phyloP scores from a whole-genome alignment of 2,797 vertebrate species.

The Babyrousa celebensis region DNA sequence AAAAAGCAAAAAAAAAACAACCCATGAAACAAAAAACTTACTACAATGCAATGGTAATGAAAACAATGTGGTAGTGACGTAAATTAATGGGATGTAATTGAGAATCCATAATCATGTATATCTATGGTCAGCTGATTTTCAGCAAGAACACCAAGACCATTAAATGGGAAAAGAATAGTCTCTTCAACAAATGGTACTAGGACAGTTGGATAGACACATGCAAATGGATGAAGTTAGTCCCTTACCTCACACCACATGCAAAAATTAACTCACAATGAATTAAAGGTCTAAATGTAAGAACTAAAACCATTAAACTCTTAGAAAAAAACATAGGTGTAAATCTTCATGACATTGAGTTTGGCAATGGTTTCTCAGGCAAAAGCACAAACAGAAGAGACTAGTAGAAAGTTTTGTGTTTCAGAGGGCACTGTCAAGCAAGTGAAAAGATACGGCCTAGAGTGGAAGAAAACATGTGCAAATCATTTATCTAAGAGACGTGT shows the following conservation, averaged over 20 bases:
- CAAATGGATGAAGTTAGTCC: background rate
- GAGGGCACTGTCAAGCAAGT: background rate
- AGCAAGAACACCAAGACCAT: too few relatives aligned
- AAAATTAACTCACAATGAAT: slow-evolving; percentile 17
- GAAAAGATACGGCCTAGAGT: background rate
- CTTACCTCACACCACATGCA: background rate
- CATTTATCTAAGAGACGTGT: background rate
- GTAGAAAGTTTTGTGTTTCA: background rate
- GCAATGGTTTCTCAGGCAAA: background rate
- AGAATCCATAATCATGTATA: slow-evolving; percentile 15
- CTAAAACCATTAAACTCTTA: slow-evolving; percentile 27
- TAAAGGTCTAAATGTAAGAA: slow-evolving; percentile 29
- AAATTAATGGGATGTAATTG: background rate
- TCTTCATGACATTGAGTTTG: background rate
- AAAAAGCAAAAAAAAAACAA: too few relatives aligned
- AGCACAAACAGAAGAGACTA: background rate
- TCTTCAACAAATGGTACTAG: too few relatives aligned
- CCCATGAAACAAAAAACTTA: too few relatives aligned
- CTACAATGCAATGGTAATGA: background rate
- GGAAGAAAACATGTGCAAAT: slow-evolving; percentile 2
- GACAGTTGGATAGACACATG: background rate
- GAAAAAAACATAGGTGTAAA: background rate
- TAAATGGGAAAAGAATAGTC: too few relatives aligned
- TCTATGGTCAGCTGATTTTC: background rate
- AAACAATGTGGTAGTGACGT: background rate